These are phyloP conservation scores for Carcina quercana DNA, from an alignment of 2,888 invertebrate genomes.

Conservation along the genomic window DNA sequence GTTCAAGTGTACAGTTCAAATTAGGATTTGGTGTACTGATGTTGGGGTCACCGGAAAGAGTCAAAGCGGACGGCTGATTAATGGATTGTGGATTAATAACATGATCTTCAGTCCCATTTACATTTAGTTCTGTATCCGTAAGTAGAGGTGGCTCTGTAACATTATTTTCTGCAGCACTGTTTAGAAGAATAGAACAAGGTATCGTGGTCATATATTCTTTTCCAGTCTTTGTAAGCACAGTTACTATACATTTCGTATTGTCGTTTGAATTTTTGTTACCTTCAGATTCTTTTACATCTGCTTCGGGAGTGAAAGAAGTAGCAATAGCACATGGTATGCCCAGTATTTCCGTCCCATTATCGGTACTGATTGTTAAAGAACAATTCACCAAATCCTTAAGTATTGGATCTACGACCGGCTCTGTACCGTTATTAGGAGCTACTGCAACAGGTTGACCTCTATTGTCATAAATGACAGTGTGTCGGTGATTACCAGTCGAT, in stretches of 20 bases:
- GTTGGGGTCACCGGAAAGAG: conserved; percentile 21
- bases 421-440: conserved; percentile 45
- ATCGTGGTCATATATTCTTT: conserved; percentile 65
- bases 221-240: conserved; percentile 53
- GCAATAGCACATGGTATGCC: conserved; percentile 68
- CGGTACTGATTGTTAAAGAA: conserved; percentile 54
- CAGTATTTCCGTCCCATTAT: conserved; percentile 55
- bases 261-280: conserved; percentile 35
- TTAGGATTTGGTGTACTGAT: conserved; percentile 20
- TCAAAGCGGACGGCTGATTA: conserved; percentile 34
- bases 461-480: conserved; percentile 65
- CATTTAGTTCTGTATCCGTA: conserved; percentile 22
- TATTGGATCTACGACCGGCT: conserved; percentile 44
- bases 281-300: conserved; percentile 48
- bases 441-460: conserved; percentile 63
- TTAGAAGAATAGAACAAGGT: conserved; percentile 60
- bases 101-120: conserved; percentile 20
- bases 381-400: conserved; percentile 61
- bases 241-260: conserved; percentile 60
- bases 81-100: conserved; percentile 11
- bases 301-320: conserved; percentile 63
- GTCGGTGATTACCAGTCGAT: conserved; percentile 53
- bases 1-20: conserved; percentile 38
- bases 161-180: conserved; percentile 63
- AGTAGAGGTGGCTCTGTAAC: conserved; percentile 52